phyloP scores from a whole-genome alignment of 2,888 invertebrate species.

The Automeris io region DNA sequence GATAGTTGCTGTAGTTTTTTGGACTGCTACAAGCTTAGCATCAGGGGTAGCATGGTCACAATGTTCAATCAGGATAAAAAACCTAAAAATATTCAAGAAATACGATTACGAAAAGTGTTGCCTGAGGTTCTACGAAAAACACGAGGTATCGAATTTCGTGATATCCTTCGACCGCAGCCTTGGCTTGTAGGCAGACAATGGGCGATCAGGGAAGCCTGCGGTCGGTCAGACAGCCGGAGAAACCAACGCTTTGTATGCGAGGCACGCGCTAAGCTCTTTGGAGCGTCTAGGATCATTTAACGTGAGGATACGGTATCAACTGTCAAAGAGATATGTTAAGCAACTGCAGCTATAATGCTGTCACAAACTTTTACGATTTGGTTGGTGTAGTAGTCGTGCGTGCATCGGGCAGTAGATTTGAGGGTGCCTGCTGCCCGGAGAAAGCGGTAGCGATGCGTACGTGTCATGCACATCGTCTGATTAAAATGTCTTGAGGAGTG shows the following conservation, averaged over 20 bases:
- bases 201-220: conserved; percentile 62
- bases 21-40: too few species aligned
- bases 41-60: too few species aligned
- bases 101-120: conserved; percentile 13
- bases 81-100: background rate
- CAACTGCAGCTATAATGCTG: too few species aligned
- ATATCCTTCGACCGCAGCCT: conserved; percentile 5
- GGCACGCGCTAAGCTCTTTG: conserved; percentile 14
- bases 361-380: too few species aligned
- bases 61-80: background rate
- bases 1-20: too few species aligned
- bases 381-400: too few species aligned
- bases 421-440: too few species aligned
- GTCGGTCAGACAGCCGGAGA: conserved; percentile 35
- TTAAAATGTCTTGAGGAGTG: too few species aligned
- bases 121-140: conserved; percentile 10
- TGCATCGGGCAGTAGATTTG: too few species aligned
- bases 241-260: conserved; percentile 45
- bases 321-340: too few species aligned
- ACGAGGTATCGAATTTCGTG: conserved; percentile 3
- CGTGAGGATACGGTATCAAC: background rate
- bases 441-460: too few species aligned
- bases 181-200: conserved; percentile 42
- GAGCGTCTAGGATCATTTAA: background rate
- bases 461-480: too few species aligned